Conservation (phyloP, 2,113 vertebrate species). For the Sceloporus undulatus region DNA sequence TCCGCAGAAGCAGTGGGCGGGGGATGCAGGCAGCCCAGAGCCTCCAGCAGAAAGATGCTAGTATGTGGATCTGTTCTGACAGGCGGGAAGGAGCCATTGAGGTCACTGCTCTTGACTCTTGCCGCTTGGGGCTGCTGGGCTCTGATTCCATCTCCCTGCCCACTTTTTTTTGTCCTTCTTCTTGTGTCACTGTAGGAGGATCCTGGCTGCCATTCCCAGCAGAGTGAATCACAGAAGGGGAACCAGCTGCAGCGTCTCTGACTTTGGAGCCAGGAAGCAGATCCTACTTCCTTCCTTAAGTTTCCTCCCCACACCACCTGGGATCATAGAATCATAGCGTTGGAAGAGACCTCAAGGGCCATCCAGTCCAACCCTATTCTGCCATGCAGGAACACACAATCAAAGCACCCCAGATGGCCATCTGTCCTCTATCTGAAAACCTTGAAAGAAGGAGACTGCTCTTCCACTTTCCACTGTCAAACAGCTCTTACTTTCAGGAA, state of each 20-base stretch:
- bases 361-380: no score
- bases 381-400: no score
- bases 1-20: neutral
- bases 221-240: neutral
- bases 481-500: no score
- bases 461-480: no score
- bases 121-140: neutral
- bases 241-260: conserved; percentile 4
- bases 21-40: neutral
- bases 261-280: neutral
- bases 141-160: neutral
- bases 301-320: neutral
- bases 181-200: neutral
- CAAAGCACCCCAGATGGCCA: no score
- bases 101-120: neutral
- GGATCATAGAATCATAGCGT: no score
- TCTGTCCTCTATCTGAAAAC: no score
- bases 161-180: neutral
- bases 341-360: no score
- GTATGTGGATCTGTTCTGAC: neutral
- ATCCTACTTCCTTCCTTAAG: neutral
- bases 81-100: neutral
- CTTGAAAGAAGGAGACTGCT: no score
- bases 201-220: neutral
- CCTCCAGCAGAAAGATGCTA: neutral